Evolutionary conservation across 2,888 invertebrate species (phyloP), one percentile per base, ranked within the genome.

Genomic region (Hetaerina titia): DNA sequence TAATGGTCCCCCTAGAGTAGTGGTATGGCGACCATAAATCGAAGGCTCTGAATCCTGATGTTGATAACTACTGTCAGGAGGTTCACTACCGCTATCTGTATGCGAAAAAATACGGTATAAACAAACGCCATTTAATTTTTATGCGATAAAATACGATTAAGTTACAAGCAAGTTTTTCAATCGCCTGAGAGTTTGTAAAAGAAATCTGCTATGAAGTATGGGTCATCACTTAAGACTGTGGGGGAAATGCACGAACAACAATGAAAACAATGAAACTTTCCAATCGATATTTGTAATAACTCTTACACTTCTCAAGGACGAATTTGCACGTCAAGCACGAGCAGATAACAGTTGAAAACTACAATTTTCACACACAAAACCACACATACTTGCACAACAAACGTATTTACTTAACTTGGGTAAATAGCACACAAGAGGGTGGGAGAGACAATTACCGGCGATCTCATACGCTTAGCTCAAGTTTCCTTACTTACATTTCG

Each of bases 61-160:
- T 19, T 95, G 95, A 64, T 95, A 95, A 69, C 31, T 94, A 89
- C 94, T 95, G 81, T 95, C 95, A 64, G 95, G 88, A 22, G 95
- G 95, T 19, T 95, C 95, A 94, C 95, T 94, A 92, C 95, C 95
- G 92, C 95, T 95, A 92, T 95, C 95, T 95, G 89, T 22, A 90
- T 45, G 69, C 90, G 19, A 95, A 69, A 60, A 57, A 56, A 95
- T 56, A 56, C 45, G 22, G 15, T 22, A 74, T n/a, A 57, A n/a
- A 22, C 45, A 57, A 89, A 17, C 57, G 7, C n/a, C 56, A 69
- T 57, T 45, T 15, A 64, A 45, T n/a, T 0, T 9, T 11, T 57
- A 17, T 25, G 13, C n/a, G 4, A 22, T 57, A 22, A 0, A 22
- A 45, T 45, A 45, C 45, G 45, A 45, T 45, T 1, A 87, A 19